Evolutionary conservation across 2,797 vertebrate genomes (phyloP), one percentile per base, ranked within the genome.

Genomic region (Moxostoma hubbsi): DNA sequence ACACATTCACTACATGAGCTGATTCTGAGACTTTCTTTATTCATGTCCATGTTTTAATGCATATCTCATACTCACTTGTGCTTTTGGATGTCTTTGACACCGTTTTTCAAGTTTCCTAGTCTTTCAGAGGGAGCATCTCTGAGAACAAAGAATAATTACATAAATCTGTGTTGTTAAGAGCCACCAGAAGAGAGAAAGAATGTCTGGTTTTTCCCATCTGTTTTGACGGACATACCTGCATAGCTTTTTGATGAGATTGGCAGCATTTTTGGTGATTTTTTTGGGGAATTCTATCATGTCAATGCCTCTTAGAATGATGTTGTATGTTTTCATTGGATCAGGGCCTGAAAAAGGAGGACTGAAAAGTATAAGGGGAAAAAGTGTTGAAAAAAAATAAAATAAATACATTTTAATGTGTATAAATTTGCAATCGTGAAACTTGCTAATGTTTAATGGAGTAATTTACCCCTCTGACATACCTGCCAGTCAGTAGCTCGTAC

Each of bases 221-320:
- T 72, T 1, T 46, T 76, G 43, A 61, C 46, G 24, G 15, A 72
- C n/a, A 18, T 16, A 81, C 80, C 98, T 98, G 97, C 98, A 99
- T 96, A 99, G 96, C 95, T 98, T 98, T 95, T 99, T 99, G 88
- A 99, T 99, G 92, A 99, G 91, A 87, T 99, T 98, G 95, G 96
- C 98, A 96, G 98, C 97, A 93, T 98, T 99, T 97, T 99, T 99
- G 92, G 96, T 98, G 90, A 99, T 99, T 94, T 98, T 99, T 96
- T 99, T 99, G 95, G 98, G 98, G 94, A 99, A 99, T 94, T 99
- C 98, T 77, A 99, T 98, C 97, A 99, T 98, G 91, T 99, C 98
- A 79, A 99, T 99, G 84, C 98, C 98, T 90, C 97, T 95, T 90
- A 99, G 87, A 87, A 99, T 99, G 86, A 99, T 98, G 90, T 99